Conservation (phyloP, 2,113 vertebrate species). For the Neotragus pygmaeus region DNA sequence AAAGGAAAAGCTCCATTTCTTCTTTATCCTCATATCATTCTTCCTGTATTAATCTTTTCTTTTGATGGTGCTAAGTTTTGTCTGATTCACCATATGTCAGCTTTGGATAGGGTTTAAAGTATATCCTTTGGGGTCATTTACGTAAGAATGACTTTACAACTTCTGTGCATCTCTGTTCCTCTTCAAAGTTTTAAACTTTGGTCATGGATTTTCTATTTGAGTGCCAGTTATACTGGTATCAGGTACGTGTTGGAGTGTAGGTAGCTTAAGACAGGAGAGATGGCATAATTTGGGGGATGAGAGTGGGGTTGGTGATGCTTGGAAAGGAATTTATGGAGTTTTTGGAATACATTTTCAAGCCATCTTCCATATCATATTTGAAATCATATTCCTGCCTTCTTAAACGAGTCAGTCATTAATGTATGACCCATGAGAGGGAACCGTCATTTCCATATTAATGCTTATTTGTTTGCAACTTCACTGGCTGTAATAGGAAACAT, state of each 20-base stretch:
- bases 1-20: background rate
- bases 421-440: background rate
- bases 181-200: background rate
- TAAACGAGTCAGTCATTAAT: background rate
- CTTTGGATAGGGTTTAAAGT: constrained; percentile 4
- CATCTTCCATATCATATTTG: background rate
- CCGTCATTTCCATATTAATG: background rate
- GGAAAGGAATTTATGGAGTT: background rate
- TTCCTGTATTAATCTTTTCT: background rate
- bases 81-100: background rate
- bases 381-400: constrained; percentile 4
- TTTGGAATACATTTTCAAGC: constrained; percentile 19
- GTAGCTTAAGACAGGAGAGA: background rate
- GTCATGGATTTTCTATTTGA: background rate
- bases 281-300: background rate
- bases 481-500: background rate
- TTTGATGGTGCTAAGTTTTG: constrained; percentile 47
- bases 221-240: background rate
- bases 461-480: constrained; percentile 5
- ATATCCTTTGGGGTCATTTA: background rate
- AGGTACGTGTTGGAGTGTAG: background rate
- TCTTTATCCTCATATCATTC: background rate
- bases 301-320: background rate
- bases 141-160: background rate
- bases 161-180: background rate